Percentiles rank a stretch among this genome's conserved stretches.
Evolutionary conservation across 2,797 vertebrate genomes (phyloP).

Genomic region (Adrianichthys oophorus): DNA sequence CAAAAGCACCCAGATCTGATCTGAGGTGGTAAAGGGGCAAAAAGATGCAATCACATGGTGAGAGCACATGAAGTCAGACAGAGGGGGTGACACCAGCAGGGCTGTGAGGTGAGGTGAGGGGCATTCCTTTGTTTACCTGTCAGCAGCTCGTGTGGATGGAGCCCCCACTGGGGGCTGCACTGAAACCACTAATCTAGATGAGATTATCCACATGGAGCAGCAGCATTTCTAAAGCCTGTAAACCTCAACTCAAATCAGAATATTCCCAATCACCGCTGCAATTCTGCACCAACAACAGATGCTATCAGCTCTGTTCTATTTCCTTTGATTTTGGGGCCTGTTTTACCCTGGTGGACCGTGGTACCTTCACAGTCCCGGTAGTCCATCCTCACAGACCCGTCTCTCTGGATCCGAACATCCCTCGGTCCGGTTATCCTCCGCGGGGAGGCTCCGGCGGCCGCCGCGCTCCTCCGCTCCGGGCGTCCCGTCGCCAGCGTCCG

Average conservation of each 20-base stretch:
- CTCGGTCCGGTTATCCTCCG: conserved; percentile 67
- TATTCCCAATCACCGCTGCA: no score
- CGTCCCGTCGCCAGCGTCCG: conserved; percentile 67
- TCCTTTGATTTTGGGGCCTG: no score
- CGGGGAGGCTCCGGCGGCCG: conserved; percentile 28
- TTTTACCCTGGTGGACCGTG: not conserved
- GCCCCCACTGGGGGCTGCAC: conserved; percentile 8
- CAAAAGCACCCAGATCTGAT: conserved; percentile 33
- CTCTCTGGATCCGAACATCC: conserved; percentile 83
- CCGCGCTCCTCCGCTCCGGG: conserved; percentile 41
- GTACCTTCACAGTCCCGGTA: conserved; percentile 66
- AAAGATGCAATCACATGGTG: conserved; percentile 33
- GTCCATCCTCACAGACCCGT: conserved; percentile 81
- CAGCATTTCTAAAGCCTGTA: not conserved
- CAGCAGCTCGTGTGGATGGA: conserved; percentile 27
- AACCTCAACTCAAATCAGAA: not conserved
- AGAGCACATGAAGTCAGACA: conserved; percentile 16
- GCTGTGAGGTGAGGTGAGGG: conserved; percentile 20
- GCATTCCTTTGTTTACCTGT: conserved; percentile 46
- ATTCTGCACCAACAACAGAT: no score
- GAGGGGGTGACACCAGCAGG: conserved; percentile 16
- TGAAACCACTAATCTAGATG: conserved; percentile 17
- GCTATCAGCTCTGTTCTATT: no score
- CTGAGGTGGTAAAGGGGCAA: conserved; percentile 18
- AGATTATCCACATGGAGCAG: conserved; percentile 4